Percentiles rank a stretch among this genome's conserved stretches.
Evolutionary conservation across 2,888 invertebrate species (phyloP).

Genomic region (Prenolepis imparis): DNA sequence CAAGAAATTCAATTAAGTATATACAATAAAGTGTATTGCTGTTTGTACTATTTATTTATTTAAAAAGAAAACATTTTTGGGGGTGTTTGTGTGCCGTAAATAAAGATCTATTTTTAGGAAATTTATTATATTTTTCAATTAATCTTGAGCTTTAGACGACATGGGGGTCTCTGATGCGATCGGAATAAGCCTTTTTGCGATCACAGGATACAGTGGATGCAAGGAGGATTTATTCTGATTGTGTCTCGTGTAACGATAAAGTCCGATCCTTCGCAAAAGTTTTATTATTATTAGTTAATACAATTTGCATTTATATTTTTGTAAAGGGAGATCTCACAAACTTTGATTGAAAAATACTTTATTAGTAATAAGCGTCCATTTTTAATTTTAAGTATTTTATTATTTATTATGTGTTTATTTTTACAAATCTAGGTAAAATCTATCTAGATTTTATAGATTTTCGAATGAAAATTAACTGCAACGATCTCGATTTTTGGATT

Average conservation of each 20-base stretch:
- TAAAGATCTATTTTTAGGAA: background rate
- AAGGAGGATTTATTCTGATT: constrained; percentile 47
- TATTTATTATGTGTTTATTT: background rate
- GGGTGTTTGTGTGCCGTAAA: background rate
- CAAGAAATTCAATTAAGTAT: background rate
- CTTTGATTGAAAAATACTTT: background rate
- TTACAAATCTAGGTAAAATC: background rate
- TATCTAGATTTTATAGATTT: background rate
- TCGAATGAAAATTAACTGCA: constrained; percentile 16
- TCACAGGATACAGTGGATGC: background rate
- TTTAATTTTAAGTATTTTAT: background rate
- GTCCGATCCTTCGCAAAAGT: background rate
- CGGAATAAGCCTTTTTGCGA: background rate
- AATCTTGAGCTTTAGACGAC: background rate
- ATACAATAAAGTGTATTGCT: background rate
- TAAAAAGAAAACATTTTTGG: background rate
- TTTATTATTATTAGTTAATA: constrained; percentile 4
- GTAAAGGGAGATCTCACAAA: background rate
- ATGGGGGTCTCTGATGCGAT: constrained; percentile 24
- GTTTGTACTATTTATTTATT: background rate
- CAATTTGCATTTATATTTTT: background rate
- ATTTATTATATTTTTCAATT: background rate
- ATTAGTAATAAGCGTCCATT: background rate
- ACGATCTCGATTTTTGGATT: constrained; percentile 50
- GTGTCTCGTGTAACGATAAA: constrained; percentile 3